Conservation (phyloP, 2,113 vertebrate species). For the Gymnogyps californianus region DNA sequence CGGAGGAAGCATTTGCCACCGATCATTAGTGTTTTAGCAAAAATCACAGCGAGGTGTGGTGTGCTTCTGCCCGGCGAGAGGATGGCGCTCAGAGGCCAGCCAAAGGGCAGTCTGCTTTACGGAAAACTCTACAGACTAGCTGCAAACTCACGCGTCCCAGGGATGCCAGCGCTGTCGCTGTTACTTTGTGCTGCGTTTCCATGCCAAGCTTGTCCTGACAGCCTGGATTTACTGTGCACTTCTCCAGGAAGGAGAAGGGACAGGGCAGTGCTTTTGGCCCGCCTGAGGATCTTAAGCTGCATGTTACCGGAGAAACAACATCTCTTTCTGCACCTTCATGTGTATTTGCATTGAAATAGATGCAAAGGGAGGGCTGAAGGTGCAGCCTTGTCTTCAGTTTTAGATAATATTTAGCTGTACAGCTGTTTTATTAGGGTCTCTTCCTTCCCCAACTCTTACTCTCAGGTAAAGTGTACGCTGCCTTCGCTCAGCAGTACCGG, state of each 20-base stretch:
- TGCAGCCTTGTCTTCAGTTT: neutral
- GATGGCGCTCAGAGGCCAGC: neutral
- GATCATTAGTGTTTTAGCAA: neutral
- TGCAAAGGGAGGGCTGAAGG: neutral
- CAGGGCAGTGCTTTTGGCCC: neutral
- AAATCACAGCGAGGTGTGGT: neutral
- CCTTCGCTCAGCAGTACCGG: neutral
- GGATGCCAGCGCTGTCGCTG: neutral
- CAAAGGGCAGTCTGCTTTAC: neutral
- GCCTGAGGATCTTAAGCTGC: rapidly evolving
- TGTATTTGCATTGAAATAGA: neutral
- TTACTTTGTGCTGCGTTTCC: neutral
- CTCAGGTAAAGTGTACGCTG: rapidly evolving
- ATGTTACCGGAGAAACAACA: neutral
- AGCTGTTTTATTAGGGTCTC: neutral
- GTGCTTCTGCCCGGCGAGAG: neutral
- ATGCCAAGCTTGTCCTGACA: neutral
- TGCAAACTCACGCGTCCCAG: too few relatives aligned
- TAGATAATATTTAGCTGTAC: neutral
- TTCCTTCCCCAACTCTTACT: neutral
- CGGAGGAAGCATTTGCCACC: neutral
- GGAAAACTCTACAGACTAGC: neutral
- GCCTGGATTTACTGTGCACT: neutral
- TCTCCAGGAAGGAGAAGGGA: neutral
- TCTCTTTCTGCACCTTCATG: neutral